phyloP scores from a whole-genome alignment of 1,140 invertebrate species.

The Gonatopus flavifemur region DNA sequence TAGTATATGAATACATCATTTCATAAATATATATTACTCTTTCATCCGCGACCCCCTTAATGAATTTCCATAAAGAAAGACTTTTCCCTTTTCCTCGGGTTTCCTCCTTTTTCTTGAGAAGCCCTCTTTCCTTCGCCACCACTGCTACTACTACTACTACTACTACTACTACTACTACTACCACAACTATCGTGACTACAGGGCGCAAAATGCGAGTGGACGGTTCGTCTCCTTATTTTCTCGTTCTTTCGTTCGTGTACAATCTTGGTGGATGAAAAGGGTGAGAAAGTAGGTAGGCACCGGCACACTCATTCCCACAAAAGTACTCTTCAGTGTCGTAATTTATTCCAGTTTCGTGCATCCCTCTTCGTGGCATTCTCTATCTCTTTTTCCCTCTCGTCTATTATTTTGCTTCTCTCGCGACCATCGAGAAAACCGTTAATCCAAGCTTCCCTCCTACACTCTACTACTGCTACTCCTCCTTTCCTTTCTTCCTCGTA shows the following conservation, averaged over 20 bases:
- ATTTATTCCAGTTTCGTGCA: constrained; percentile 36
- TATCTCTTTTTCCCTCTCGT: not conserved
- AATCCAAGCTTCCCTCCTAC: constrained; percentile 27
- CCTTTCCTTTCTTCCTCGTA: not conserved
- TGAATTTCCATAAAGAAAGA: no score
- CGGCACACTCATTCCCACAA: not conserved
- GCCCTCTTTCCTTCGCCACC: no score
- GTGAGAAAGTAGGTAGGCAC: constrained; percentile 11
- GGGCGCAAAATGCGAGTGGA: constrained; percentile 1
- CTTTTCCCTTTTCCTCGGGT: constrained; percentile 3
- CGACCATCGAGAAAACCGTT: constrained; percentile 21
- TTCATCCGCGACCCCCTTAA: no score
- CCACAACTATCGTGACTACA: not conserved
- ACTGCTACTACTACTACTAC: no score
- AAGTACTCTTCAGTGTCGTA: constrained; percentile 27
- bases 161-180: no score
- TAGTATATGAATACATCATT: no score
- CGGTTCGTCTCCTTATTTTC: not conserved
- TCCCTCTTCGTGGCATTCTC: constrained; percentile 4
- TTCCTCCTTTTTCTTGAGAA: no score
- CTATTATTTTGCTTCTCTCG: not conserved
- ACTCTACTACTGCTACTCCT: constrained; percentile 1
- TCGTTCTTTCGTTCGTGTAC: not conserved
- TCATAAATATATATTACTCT: no score
- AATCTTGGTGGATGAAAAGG: constrained; percentile 6